Evolutionary conservation across 2,113 vertebrate genomes (phyloP), one percentile per base, ranked within the genome.

Genomic region (Illadopsis cleaveri): DNA sequence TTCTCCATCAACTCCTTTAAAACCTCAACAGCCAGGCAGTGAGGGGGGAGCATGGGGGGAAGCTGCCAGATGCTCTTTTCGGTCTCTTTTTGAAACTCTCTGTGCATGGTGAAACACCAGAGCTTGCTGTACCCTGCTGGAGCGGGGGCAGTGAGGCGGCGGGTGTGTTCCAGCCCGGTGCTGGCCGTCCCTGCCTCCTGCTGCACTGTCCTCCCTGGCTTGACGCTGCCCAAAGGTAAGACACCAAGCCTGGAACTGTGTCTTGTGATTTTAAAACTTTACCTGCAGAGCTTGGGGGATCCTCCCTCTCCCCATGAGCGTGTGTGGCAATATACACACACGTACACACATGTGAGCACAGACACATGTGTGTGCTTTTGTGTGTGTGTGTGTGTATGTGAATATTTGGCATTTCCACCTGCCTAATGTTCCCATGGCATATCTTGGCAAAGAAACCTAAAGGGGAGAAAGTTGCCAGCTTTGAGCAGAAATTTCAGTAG

Each of bases 21-120:
- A 93, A 81, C 56, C 91, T 53, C 92, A 70, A 16, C 79, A 44
- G 90, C 89, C 81, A 65, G 51, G 33, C 60, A 9, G 79, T 2
- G 76, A 58, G 78, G 91, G 93, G 54, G 72, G 42, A 28, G 10
- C 12, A 19, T 13, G 58, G 57, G 83, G 75, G 40, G 22, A 96
- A 95, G 96, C 97, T 97, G 90, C 86, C 97, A 98, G 98, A 96
- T 97, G 98, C 96, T 97, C 97, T 97, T 92, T 97, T 97, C 62
- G 60, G 93, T 96, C 94, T 96, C 97, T 96, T 97, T 97, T 97
- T 93, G 81, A 96, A 98, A 92, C 92, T 84, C 96, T 77, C 57
- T 92, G 97, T 97, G 92, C 97, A 93, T 95, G 97, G 98, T 97
- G 97, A 96, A 97, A 97, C 83, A 85, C 85, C 97, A 94, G 96